A percentile compares a stretch with the other conserved stretches of the same genome.
phyloP scores from a whole-genome alignment of 2,888 invertebrate genomes.

The Eremobia ochroleuca region DNA sequence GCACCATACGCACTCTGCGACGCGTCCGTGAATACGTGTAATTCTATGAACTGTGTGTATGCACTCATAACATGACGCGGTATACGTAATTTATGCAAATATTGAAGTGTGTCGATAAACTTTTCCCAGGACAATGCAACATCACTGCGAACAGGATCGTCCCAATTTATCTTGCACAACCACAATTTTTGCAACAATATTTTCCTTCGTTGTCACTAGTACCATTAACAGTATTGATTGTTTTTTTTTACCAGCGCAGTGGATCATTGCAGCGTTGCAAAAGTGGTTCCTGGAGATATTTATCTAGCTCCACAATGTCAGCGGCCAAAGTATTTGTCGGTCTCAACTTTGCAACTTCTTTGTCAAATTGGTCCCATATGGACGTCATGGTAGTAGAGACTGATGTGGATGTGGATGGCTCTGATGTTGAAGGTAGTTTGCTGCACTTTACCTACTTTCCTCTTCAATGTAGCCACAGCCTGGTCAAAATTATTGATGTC shows the following conservation, averaged over 20 bases:
- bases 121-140: neutral
- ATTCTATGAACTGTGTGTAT: too few species aligned
- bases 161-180: neutral
- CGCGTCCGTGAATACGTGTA: too few species aligned
- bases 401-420: neutral
- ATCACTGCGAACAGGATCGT: neutral
- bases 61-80: neutral
- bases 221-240: too few species aligned
- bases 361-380: conserved; percentile 11
- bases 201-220: too few species aligned
- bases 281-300: conserved; percentile 6
- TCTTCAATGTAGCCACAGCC: conserved; percentile 7
- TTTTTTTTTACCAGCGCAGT: neutral
- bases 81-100: neutral
- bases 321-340: neutral
- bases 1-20: too few species aligned
- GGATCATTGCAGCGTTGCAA: neutral
- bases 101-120: neutral
- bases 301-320: neutral
- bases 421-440: neutral
- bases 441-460: conserved; percentile 3
- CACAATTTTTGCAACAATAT: neutral
- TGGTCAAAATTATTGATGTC: neutral
- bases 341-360: conserved; percentile 6
- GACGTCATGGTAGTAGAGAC: neutral